A percentile compares a stretch with the other conserved stretches of the same genome.
Evolutionary conservation across 1,140 invertebrate species (phyloP).

Genomic region (Paraescarpia echinospica): DNA sequence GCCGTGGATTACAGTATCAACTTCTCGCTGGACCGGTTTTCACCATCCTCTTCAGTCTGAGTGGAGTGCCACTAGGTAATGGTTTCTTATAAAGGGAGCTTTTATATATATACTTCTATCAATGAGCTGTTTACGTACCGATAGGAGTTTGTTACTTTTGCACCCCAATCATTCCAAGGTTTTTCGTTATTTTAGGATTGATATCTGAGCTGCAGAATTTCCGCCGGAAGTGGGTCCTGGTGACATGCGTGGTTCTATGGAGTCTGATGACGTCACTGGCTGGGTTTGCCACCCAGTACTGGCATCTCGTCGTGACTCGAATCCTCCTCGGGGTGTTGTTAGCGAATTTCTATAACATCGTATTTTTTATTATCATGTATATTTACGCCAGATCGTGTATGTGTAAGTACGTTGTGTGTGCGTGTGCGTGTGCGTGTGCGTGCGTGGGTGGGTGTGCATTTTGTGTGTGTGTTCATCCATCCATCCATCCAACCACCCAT

Average conservation of each 20-base stretch:
- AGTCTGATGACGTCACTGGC: slow-evolving; percentile 80
- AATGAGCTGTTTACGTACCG: not conserved
- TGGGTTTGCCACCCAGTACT: slow-evolving; percentile 81
- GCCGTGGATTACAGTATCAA: slow-evolving; percentile 87
- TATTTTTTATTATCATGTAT: too few relatives aligned
- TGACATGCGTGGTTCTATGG: slow-evolving; percentile 77
- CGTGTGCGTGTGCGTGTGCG: not conserved
- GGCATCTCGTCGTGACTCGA: slow-evolving; percentile 83
- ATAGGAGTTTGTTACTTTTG: not conserved
- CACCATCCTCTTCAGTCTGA: slow-evolving; percentile 85
- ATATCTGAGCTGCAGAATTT: slow-evolving; percentile 6
- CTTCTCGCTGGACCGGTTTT: slow-evolving; percentile 88
- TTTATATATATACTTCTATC: not conserved
- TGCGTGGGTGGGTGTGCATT: not conserved
- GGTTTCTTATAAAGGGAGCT: not conserved
- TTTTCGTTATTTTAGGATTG: slow-evolving; percentile 30
- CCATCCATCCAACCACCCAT: not conserved
- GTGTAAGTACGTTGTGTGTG: not conserved
- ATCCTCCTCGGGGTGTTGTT: slow-evolving; percentile 84
- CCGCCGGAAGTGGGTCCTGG: slow-evolving; percentile 67
- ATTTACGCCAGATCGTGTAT: too few relatives aligned
- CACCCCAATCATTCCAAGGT: not conserved
- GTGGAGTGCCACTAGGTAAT: slow-evolving; percentile 77
- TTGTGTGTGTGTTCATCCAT: not conserved
- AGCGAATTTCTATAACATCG: slow-evolving; percentile 36